A percentile compares a stretch with the other conserved stretches of the same genome.
These are phyloP conservation scores for Diceros bicornis DNA, from an alignment of 2,797 vertebrate genomes.

Conservation along the genomic window DNA sequence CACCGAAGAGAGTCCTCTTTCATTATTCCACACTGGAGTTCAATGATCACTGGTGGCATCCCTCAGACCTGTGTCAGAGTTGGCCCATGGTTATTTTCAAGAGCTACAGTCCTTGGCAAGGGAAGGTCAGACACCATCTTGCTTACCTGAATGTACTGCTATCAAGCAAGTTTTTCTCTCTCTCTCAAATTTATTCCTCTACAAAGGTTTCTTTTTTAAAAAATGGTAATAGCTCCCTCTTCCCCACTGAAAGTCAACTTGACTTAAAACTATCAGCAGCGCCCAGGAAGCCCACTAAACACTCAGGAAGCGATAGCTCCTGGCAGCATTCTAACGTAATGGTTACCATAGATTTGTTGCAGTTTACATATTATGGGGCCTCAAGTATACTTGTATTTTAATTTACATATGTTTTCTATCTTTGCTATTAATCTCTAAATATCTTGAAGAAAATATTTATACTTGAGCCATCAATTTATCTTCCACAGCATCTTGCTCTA, in stretches of 20 bases:
- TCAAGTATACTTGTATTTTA: neutral
- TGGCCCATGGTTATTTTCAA: neutral
- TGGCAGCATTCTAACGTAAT: neutral
- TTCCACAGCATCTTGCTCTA: neutral
- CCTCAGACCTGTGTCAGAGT: neutral
- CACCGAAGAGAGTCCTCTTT: neutral
- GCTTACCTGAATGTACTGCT: neutral
- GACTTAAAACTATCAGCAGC: neutral
- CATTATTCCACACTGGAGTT: neutral
- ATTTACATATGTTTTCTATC: neutral
- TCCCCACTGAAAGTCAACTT: neutral
- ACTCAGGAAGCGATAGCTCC: neutral
- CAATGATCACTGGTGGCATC: neutral
- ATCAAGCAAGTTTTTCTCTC: neutral
- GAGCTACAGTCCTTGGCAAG: neutral
- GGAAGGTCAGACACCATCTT: neutral
- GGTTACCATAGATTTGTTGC: neutral
- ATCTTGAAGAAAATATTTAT: constrained; percentile 16
- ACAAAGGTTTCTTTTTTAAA: neutral
- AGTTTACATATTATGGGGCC: neutral
- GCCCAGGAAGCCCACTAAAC: neutral
- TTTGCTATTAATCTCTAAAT: constrained; percentile 40
- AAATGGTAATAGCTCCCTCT: neutral
- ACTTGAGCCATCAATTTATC: constrained; percentile 16
- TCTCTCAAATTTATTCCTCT: constrained; percentile 32